A percentile compares a stretch with the other conserved stretches of the same genome.
phyloP scores from a whole-genome alignment of 1,140 invertebrate genomes.

The Gyrodactylus salaris region DNA sequence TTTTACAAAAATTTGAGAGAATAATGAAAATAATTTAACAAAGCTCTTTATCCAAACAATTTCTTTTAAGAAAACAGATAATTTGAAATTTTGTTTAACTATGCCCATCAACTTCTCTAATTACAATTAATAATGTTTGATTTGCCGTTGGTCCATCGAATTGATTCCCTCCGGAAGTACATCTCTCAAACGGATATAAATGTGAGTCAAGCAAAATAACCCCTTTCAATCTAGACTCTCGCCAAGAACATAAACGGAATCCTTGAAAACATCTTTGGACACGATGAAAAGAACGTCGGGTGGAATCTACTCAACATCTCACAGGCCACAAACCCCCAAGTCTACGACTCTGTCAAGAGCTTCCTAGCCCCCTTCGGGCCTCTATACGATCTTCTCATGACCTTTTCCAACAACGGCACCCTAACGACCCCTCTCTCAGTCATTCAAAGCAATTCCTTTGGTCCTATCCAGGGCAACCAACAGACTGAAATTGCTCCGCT shows the following conservation, averaged over 20 bases:
- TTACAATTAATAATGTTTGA: not conserved
- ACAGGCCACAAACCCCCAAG: not conserved
- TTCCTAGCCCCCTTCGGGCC: not conserved
- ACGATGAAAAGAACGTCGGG: not conserved
- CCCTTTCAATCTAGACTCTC: not conserved
- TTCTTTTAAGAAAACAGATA: no score
- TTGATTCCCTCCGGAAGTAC: not conserved
- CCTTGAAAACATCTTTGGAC: not conserved
- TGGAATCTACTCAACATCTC: not conserved
- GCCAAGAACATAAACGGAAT: not conserved
- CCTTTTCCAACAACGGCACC: not conserved
- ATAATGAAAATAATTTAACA: no score
- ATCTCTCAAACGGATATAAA: not conserved
- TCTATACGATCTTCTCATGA: not conserved
- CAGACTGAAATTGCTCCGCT: not conserved
- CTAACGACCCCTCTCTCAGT: not conserved
- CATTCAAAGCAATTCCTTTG: not conserved
- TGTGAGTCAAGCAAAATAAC: not conserved
- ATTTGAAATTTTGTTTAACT: no score
- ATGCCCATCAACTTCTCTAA: no score
- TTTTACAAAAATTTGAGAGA: no score
- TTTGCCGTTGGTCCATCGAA: not conserved
- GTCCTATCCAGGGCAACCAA: not conserved
- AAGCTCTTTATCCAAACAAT: no score
- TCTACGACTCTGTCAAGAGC: not conserved